A percentile compares a stretch with the other conserved stretches of the same genome.
Conservation (phyloP, 2,113 vertebrate species). For the Pedionomus torquatus region DNA sequence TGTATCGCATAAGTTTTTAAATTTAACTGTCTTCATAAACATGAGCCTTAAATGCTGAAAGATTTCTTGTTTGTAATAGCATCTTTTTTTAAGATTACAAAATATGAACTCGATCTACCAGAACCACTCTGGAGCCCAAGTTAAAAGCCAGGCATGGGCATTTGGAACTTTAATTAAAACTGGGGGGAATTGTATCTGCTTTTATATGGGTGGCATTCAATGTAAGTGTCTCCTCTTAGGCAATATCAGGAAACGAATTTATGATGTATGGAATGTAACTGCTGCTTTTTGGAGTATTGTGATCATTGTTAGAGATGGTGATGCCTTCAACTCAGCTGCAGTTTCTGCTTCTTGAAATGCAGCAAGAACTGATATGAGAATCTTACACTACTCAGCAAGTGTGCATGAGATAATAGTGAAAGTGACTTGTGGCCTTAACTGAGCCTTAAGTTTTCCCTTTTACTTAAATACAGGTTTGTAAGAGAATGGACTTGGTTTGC, state of each 20-base stretch:
- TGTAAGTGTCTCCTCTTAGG: not conserved
- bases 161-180: not conserved
- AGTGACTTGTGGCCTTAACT: not conserved
- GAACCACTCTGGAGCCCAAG: not conserved
- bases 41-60: not conserved
- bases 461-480: slow-evolving; percentile 87
- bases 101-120: not conserved
- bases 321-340: not conserved
- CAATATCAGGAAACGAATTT: not conserved
- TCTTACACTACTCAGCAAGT: not conserved
- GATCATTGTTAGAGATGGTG: not conserved
- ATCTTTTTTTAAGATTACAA: not conserved
- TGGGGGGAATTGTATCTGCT: not conserved
- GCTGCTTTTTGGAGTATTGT: not conserved
- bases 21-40: not conserved
- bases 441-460: slow-evolving; percentile 20
- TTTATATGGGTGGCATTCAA: not conserved
- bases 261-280: not conserved
- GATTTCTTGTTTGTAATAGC: not conserved
- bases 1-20: not conserved
- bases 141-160: not conserved
- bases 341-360: not conserved
- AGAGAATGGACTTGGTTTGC: slow-evolving; percentile 96
- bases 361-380: not conserved
- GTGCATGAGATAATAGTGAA: not conserved